Conservation (phyloP, 2,888 invertebrate species). For the Amphipyra tragopoginis region DNA sequence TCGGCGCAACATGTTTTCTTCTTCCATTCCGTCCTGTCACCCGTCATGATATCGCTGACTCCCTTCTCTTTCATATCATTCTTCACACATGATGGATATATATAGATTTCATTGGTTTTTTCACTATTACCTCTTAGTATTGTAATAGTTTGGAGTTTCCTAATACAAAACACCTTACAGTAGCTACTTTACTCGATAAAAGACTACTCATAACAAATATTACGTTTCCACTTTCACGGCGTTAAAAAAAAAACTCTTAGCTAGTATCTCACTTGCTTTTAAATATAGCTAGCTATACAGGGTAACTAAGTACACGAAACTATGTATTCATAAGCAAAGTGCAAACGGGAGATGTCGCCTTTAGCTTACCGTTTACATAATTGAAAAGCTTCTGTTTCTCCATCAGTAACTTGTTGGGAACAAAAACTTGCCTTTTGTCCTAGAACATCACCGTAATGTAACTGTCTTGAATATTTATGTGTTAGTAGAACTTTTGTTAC, state of each 20-base stretch:
- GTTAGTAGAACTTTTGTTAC: conserved; percentile 22
- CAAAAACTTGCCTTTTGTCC: conserved; percentile 31
- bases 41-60: too few relatives aligned
- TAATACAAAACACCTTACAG: too few relatives aligned
- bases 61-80: too few relatives aligned
- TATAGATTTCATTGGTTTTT: too few relatives aligned
- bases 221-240: neutral
- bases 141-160: too few relatives aligned
- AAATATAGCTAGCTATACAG: neutral
- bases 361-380: conserved; percentile 46
- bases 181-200: too few relatives aligned
- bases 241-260: neutral
- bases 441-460: conserved; percentile 22
- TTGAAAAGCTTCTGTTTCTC: conserved; percentile 44
- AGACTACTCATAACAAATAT: too few relatives aligned
- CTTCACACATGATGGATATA: too few relatives aligned
- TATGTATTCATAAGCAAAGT: conserved; percentile 56
- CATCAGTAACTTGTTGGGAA: conserved; percentile 17
- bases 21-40: too few relatives aligned
- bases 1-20: too few relatives aligned
- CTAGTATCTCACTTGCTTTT: too few relatives aligned
- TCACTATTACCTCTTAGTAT: too few relatives aligned
- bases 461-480: conserved; percentile 39
- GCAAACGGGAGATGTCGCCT: conserved; percentile 43
- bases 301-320: conserved; percentile 27